Conservation (phyloP, 2,888 invertebrate species). For the Drosophila pseudotalamancana region DNA sequence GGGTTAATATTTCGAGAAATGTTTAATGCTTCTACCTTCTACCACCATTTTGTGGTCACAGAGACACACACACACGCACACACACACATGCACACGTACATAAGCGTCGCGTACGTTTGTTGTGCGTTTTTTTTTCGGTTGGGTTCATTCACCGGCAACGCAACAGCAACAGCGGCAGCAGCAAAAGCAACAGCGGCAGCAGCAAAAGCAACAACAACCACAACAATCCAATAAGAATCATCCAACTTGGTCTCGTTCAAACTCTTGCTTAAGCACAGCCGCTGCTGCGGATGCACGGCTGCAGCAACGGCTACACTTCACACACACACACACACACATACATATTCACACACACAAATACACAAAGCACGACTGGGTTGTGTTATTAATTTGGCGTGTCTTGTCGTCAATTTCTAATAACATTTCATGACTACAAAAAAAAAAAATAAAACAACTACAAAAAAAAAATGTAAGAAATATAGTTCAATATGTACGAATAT, state of each 20-base stretch:
- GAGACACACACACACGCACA: constrained; percentile 9
- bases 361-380: constrained; percentile 12
- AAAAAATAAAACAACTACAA: constrained; percentile 6
- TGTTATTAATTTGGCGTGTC: constrained; percentile 50
- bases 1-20: constrained; percentile 62
- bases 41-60: constrained; percentile 63
- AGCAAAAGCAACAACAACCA: constrained; percentile 15
- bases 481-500: constrained; percentile 40
- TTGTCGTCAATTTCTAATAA: constrained; percentile 52
- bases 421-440: constrained; percentile 29
- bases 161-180: constrained; percentile 34
- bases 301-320: constrained; percentile 13
- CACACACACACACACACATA: constrained; percentile 4
- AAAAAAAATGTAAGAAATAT: constrained; percentile 1
- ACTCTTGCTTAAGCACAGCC: constrained; percentile 58
- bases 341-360: constrained; percentile 2
- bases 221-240: constrained; percentile 65
- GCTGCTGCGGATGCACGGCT: constrained; percentile 36
- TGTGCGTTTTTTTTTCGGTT: constrained; percentile 55
- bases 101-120: constrained; percentile 39
- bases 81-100: constrained; percentile 5
- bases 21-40: constrained; percentile 57
- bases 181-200: constrained; percentile 16
- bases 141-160: constrained; percentile 59
- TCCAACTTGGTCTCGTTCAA: constrained; percentile 54